These are phyloP conservation scores for Thymallus thymallus DNA, from an alignment of 2,113 vertebrate genomes.

Conservation along the genomic window DNA sequence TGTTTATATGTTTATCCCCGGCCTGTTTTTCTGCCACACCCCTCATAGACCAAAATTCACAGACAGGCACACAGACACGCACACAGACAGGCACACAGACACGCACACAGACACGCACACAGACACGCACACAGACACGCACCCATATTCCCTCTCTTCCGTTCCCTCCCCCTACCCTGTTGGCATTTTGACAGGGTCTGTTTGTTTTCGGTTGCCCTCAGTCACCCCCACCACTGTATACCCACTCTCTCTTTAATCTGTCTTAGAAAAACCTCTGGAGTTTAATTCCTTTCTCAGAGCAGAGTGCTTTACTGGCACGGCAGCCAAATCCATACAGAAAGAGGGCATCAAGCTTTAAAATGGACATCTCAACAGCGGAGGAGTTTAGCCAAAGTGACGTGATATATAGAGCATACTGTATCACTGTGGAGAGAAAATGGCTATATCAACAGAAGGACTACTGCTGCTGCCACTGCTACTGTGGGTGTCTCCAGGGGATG, in stretches of 20 bases:
- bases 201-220: slow-evolving; percentile 51
- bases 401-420: slow-evolving; percentile 59
- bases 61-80: slow-evolving; percentile 14
- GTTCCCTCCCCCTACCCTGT: slow-evolving; percentile 27
- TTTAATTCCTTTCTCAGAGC: slow-evolving; percentile 68
- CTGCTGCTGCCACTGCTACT: slow-evolving; percentile 20
- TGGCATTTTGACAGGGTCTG: slow-evolving; percentile 52
- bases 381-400: slow-evolving; percentile 60
- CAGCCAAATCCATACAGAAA: slow-evolving; percentile 64
- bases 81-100: no score
- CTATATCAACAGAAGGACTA: slow-evolving; percentile 24
- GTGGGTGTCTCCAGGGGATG: slow-evolving; percentile 31
- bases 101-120: slow-evolving; percentile 6
- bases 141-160: not conserved
- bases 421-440: slow-evolving; percentile 28
- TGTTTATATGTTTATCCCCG: slow-evolving; percentile 19
- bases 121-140: slow-evolving; percentile 17
- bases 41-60: slow-evolving; percentile 33
- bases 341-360: slow-evolving; percentile 71
- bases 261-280: slow-evolving; percentile 61
- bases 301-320: slow-evolving; percentile 74
- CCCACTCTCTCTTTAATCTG: slow-evolving; percentile 63
- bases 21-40: not conserved
- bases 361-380: slow-evolving; percentile 64
- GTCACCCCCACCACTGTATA: slow-evolving; percentile 34